These are phyloP conservation scores for Hydriomena furcata DNA, from an alignment of 2,888 invertebrate species.

Conservation along the genomic window DNA sequence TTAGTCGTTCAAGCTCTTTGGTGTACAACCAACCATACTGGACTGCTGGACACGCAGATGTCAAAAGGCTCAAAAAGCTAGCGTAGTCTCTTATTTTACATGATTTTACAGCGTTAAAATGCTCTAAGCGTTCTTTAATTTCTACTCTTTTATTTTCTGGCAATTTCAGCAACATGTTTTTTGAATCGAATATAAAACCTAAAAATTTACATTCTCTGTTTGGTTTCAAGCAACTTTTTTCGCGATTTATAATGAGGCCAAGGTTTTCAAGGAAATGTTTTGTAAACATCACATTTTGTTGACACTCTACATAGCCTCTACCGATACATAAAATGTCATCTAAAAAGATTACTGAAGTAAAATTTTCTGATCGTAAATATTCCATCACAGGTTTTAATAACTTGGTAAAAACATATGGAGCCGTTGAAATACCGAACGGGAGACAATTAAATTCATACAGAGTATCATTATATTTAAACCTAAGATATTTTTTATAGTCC, in stretches of 20 bases:
- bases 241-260: neutral
- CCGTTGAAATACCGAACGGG: neutral
- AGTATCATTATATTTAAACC: neutral
- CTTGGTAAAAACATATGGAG: neutral
- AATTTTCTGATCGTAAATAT: neutral
- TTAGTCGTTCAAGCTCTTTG: no score
- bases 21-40: slow-evolving; percentile 9
- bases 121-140: neutral
- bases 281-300: neutral
- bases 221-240: slow-evolving; percentile 1
- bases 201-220: slow-evolving; percentile 8
- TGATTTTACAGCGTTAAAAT: neutral
- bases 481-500: slow-evolving; percentile 1
- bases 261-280: neutral
- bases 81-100: slow-evolving; percentile 5
- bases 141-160: slow-evolving; percentile 2
- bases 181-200: slow-evolving; percentile 20
- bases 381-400: neutral
- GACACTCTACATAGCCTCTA: neutral
- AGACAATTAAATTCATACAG: neutral
- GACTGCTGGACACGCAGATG: slow-evolving; percentile 12
- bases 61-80: neutral
- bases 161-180: neutral
- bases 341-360: neutral
- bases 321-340: slow-evolving; percentile 1